A percentile compares a stretch with the other conserved stretches of the same genome.
Evolutionary conservation across 2,888 invertebrate genomes (phyloP).

Genomic region (Hydrotaea diabolus): DNA sequence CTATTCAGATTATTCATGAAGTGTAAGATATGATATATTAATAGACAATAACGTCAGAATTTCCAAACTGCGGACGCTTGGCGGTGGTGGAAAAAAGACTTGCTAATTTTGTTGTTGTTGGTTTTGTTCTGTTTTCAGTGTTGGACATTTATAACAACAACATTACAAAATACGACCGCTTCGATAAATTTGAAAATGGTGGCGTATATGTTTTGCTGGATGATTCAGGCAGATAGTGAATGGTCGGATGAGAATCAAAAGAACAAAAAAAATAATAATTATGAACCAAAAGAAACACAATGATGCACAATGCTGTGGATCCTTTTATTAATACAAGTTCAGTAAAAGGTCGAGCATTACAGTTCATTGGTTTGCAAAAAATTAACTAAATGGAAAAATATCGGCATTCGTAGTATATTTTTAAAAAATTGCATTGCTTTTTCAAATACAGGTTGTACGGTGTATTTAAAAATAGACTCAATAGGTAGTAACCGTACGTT

Average conservation of each 20-base stretch:
- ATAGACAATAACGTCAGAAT: constrained; percentile 41
- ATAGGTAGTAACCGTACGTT: too few relatives aligned
- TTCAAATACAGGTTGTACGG: too few relatives aligned
- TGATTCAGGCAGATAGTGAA: constrained; percentile 50
- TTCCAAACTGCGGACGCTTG: background rate
- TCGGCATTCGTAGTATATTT: too few relatives aligned
- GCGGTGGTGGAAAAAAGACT: constrained; percentile 5
- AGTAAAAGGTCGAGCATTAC: too few relatives aligned
- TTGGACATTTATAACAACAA: constrained; percentile 43
- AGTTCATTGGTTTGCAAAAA: too few relatives aligned
- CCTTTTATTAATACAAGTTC: background rate
- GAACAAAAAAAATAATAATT: constrained; percentile 28
- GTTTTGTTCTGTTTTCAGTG: background rate
- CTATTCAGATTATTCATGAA: background rate
- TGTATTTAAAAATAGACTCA: too few relatives aligned
- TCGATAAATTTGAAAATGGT: constrained; percentile 52
- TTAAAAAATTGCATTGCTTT: too few relatives aligned
- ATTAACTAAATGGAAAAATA: too few relatives aligned
- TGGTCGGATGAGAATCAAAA: constrained; percentile 10
- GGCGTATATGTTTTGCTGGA: constrained; percentile 47
- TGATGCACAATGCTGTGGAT: too few relatives aligned
- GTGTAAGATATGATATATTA: constrained; percentile 34
- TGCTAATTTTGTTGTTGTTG: background rate
- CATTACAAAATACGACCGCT: constrained; percentile 43
- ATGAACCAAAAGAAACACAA: constrained; percentile 5